Evolutionary conservation across 1,140 invertebrate genomes (phyloP).

Genomic region (Zaprionus kolodkinae): DNA sequence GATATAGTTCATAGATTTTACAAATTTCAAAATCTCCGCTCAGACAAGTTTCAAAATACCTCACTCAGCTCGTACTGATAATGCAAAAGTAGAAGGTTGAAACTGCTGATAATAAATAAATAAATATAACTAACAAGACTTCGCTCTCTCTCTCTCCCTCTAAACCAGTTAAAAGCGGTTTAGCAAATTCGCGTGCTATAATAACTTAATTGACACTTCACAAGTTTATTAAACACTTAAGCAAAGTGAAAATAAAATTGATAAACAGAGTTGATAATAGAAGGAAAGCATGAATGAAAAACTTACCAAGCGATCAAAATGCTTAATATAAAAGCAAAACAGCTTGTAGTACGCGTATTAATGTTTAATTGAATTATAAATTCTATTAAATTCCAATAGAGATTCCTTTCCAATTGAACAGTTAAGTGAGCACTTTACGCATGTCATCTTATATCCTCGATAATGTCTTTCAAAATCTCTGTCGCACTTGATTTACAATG

Average conservation of each 20-base stretch:
- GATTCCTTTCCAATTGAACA: constrained; percentile 2
- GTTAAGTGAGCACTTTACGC: constrained; percentile 5
- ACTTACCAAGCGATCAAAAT: not conserved
- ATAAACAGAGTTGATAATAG: constrained; percentile 1
- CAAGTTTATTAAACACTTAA: constrained; percentile 22
- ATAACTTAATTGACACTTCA: constrained; percentile 46
- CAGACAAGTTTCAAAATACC: not conserved
- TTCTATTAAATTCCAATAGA: not conserved
- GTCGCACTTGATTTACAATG: not conserved
- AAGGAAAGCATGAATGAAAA: constrained; percentile 2
- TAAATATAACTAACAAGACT: not conserved
- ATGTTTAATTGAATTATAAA: not conserved
- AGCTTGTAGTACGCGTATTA: not conserved
- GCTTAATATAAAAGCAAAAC: not conserved
- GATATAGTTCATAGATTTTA: constrained; percentile 1
- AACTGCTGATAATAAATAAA: not conserved
- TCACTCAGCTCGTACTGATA: not conserved
- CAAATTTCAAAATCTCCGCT: not conserved
- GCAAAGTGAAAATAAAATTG: constrained; percentile 14
- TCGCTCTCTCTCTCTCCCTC: no score
- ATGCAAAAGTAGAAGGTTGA: not conserved
- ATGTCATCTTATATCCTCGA: not conserved
- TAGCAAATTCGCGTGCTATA: not conserved
- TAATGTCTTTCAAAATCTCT: constrained; percentile 6
- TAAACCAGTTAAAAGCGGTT: constrained; percentile 12